Conservation (phyloP, 2,797 vertebrate species). For the Thalassophryne amazonica region DNA sequence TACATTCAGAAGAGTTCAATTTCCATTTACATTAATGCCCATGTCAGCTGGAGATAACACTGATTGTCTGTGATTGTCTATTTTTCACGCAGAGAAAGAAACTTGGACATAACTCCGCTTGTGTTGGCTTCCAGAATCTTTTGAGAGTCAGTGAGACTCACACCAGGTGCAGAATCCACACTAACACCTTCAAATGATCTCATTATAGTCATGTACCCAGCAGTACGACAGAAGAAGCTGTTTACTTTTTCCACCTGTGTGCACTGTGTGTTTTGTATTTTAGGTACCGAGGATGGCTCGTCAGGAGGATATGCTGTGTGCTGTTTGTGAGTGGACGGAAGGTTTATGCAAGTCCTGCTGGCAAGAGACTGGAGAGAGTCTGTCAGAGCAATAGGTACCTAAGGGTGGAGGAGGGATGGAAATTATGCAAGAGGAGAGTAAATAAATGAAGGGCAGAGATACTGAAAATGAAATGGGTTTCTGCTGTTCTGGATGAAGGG, state of each 20-base stretch:
- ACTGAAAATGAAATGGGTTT: conserved; percentile 37
- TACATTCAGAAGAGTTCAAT: not conserved
- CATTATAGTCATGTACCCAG: not conserved
- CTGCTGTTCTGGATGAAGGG: conserved; percentile 20
- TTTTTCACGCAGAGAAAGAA: conserved; percentile 55
- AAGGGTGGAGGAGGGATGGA: conserved; percentile 9
- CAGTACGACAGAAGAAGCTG: not conserved
- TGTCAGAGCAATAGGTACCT: conserved; percentile 78
- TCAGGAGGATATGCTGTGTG: conserved; percentile 82
- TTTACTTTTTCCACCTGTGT: conserved; percentile 1
- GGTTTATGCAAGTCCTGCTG: conserved; percentile 53
- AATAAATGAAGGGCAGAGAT: conserved; percentile 51
- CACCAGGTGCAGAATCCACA: conserved; percentile 77
- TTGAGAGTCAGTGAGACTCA: conserved; percentile 81
- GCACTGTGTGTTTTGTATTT: conserved; percentile 11
- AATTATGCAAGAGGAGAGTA: conserved; percentile 35
- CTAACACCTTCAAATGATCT: not conserved
- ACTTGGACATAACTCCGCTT: conserved; percentile 54
- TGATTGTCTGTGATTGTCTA: conserved; percentile 17
- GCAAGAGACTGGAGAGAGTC: conserved; percentile 67
- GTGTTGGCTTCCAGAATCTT: conserved; percentile 79
- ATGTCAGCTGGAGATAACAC: not conserved
- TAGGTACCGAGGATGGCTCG: conserved; percentile 94
- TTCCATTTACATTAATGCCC: not conserved
- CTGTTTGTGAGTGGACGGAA: conserved; percentile 79